Evolutionary conservation across 35 echinoderm and acorn worm species (phyloP).

Genomic region (Apostichopus japonicus): DNA sequence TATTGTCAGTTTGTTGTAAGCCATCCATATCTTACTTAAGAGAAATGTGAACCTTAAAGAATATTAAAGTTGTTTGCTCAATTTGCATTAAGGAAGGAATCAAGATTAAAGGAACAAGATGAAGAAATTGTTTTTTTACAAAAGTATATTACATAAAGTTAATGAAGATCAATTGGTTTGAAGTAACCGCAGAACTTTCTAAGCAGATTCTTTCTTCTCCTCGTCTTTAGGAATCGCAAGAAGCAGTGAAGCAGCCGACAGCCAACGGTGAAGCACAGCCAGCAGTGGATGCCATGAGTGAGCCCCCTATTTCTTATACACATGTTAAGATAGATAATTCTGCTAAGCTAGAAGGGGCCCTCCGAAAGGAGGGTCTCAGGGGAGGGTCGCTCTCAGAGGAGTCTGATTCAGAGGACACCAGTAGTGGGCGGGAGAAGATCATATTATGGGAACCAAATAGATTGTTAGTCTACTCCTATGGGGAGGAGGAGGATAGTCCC

Average conservation of each 20-base stretch:
- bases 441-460: conserved; percentile 56
- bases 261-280: conserved; percentile 50
- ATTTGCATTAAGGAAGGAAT: no score
- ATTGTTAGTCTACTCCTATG: conserved; percentile 42
- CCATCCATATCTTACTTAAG: no score
- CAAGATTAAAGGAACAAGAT: no score
- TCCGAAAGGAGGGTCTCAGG: background rate
- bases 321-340: conserved; percentile 1
- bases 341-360: background rate
- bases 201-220: background rate
- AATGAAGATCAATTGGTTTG: no score
- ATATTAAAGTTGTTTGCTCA: no score
- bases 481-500: conserved; percentile 22
- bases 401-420: conserved; percentile 29
- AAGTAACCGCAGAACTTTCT: no score
- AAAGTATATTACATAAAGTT: no score
- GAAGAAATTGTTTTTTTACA: no score
- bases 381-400: background rate
- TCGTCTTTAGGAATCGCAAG: conserved; percentile 9
- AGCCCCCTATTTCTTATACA: conserved; percentile 45
- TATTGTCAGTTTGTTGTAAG: no score
- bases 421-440: conserved; percentile 53
- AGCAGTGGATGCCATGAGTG: conserved; percentile 38
- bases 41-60: no score
- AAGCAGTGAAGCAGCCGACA: conserved; percentile 28